Percentiles rank a stretch among this genome's conserved stretches.
These are phyloP conservation scores for Vollenhovia emeryi DNA, from an alignment of 1,140 invertebrate genomes.

Conservation along the genomic window DNA sequence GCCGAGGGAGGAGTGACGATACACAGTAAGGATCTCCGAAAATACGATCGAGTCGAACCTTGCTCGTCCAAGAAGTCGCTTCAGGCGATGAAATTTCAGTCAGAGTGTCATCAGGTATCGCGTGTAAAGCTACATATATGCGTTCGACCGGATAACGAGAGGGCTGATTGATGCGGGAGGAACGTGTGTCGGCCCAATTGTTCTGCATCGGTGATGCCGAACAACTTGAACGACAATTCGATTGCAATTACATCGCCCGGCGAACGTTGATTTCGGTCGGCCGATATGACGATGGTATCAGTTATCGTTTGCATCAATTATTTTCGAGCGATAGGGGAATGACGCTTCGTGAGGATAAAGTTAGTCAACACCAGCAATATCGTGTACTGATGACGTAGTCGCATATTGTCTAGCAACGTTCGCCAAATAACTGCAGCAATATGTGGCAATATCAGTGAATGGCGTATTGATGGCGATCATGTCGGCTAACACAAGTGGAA, in stretches of 20 bases:
- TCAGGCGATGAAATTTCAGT: neutral
- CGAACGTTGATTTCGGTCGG: neutral
- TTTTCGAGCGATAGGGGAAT: neutral
- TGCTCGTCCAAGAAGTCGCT: neutral
- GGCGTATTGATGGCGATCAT: neutral
- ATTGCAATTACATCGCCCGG: neutral
- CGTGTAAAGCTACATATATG: neutral
- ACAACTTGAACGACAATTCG: neutral
- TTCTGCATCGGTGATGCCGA: neutral
- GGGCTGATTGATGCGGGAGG: neutral
- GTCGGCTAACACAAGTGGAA: neutral
- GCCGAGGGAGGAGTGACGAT: slow-evolving; percentile 31
- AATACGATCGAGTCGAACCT: neutral
- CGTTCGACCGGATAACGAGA: neutral
- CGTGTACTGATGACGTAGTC: neutral
- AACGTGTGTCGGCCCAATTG: neutral
- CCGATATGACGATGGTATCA: neutral
- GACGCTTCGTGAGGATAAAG: neutral
- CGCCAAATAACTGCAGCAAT: neutral
- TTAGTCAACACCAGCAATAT: neutral
- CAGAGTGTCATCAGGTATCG: neutral
- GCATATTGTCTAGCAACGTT: neutral
- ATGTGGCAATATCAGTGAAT: neutral
- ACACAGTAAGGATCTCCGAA: slow-evolving; percentile 24
- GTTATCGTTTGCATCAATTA: neutral